Conservation (phyloP, 2,113 vertebrate genomes). For the Terrapene triunguis region DNA sequence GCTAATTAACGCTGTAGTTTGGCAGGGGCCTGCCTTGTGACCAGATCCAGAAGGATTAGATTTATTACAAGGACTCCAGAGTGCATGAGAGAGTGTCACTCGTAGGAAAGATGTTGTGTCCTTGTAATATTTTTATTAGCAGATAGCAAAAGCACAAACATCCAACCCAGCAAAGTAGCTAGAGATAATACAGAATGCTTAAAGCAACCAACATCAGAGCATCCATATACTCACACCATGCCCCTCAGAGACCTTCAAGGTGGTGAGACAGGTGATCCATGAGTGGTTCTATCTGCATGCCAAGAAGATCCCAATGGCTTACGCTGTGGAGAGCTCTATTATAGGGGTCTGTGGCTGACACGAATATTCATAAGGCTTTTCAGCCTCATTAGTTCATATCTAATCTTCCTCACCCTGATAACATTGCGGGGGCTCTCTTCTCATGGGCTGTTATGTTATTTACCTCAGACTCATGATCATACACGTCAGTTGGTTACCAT, state of each 20-base stretch:
- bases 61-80: not conserved
- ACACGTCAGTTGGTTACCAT: not conserved
- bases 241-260: not conserved
- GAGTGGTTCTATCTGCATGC: not conserved
- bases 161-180: not conserved
- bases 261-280: not conserved
- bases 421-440: not conserved
- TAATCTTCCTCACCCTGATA: not conserved
- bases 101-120: too few relatives aligned
- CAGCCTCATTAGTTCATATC: not conserved
- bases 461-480: not conserved
- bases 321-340: not conserved
- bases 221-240: not conserved
- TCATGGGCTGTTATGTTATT: not conserved
- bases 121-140: not conserved
- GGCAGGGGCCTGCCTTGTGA: not conserved
- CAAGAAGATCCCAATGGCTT: not conserved
- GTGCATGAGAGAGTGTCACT: not conserved
- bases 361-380: not conserved
- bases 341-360: not conserved
- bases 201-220: not conserved
- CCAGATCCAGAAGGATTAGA: not conserved
- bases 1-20: not conserved
- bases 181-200: not conserved
- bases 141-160: not conserved